These are phyloP conservation scores for Drymodes brunneopygia DNA, from an alignment of 2,113 vertebrate genomes.

Conservation along the genomic window DNA sequence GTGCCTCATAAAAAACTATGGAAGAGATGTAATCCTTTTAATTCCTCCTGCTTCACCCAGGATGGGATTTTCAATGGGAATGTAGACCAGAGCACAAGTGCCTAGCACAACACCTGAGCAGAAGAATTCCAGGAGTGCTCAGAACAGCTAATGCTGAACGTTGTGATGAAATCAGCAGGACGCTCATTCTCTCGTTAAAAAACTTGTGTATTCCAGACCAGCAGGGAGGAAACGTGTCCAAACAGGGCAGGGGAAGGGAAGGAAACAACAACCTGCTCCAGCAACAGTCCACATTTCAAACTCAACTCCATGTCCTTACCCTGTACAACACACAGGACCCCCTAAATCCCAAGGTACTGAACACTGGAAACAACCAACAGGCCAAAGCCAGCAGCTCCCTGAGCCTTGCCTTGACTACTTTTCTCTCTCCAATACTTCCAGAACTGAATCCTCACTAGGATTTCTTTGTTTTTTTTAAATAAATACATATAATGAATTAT, in stretches of 20 bases:
- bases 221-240: background rate
- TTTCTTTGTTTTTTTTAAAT: background rate
- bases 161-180: background rate
- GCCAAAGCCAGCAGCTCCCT: background rate
- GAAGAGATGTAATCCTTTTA: background rate
- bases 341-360: background rate
- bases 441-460: background rate
- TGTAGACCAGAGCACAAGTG: background rate
- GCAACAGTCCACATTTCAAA: background rate
- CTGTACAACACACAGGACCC: accelerated
- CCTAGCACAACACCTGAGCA: background rate
- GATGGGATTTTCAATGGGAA: background rate
- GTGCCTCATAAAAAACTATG: background rate
- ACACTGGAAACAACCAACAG: background rate
- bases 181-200: background rate
- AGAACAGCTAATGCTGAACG: background rate
- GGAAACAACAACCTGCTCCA: background rate
- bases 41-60: background rate
- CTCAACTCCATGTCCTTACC: background rate
- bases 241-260: background rate
- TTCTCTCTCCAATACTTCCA: background rate
- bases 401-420: background rate
- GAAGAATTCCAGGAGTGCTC: background rate
- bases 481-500: background rate
- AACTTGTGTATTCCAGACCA: background rate